phyloP scores from a whole-genome alignment of 2,888 invertebrate genomes.

The Cordylochernes scorpioides region DNA sequence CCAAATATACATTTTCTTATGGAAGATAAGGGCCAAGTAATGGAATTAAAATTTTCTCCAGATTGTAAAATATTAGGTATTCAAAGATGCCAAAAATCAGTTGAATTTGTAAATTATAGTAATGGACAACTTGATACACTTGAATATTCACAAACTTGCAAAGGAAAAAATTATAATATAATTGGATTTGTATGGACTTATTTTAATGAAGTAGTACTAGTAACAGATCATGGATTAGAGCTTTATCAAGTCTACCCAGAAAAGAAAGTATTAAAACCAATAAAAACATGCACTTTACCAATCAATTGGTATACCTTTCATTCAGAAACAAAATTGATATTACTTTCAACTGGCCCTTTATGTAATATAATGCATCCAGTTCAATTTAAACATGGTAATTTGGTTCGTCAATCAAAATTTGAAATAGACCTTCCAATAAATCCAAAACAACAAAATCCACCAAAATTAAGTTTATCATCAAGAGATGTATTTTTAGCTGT shows the following conservation, averaged over 20 bases:
- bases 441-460: constrained; percentile 32
- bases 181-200: constrained; percentile 79
- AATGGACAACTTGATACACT: constrained; percentile 30
- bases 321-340: constrained; percentile 34
- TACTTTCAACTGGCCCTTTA: constrained; percentile 48
- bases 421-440: constrained; percentile 42
- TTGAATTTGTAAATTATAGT: constrained; percentile 66
- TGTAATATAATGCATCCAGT: constrained; percentile 50
- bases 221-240: constrained; percentile 75
- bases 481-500: constrained; percentile 58
- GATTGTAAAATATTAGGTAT: constrained; percentile 66
- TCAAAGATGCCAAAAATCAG: constrained; percentile 52
- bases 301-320: constrained; percentile 32
- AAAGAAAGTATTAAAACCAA: constrained; percentile 27
- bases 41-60: constrained; percentile 76
- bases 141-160: constrained; percentile 61
- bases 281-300: constrained; percentile 33
- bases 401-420: constrained; percentile 59
- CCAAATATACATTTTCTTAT: constrained; percentile 30
- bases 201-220: constrained; percentile 55
- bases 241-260: constrained; percentile 39
- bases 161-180: constrained; percentile 54
- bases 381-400: constrained; percentile 17
- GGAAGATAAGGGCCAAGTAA: constrained; percentile 66
- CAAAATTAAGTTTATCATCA: constrained; percentile 37